phyloP scores from a whole-genome alignment of 1,140 invertebrate species.

The Drosophila yakuba region DNA sequence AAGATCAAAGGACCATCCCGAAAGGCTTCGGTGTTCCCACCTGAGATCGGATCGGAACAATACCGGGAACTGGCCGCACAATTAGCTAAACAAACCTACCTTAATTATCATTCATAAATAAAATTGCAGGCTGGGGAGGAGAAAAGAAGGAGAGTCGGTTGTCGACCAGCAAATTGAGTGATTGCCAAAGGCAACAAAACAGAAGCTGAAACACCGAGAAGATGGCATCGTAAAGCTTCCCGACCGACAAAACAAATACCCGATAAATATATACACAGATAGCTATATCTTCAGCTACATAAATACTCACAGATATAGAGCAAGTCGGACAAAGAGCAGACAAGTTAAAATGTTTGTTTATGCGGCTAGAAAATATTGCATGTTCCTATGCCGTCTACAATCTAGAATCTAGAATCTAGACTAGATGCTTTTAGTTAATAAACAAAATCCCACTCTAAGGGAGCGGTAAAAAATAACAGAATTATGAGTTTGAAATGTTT shows the following conservation, averaged over 20 bases:
- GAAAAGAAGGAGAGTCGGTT: slow-evolving; percentile 5
- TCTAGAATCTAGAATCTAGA: slow-evolving; percentile 18
- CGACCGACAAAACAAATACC: slow-evolving; percentile 26
- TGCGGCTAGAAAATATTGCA: slow-evolving; percentile 67
- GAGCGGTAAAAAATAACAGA: slow-evolving; percentile 13
- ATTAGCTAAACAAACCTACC: slow-evolving; percentile 57
- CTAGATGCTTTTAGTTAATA: slow-evolving; percentile 57
- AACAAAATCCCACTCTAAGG: slow-evolving; percentile 18
- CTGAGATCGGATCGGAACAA: slow-evolving; percentile 11
- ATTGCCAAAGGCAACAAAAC: slow-evolving; percentile 51
- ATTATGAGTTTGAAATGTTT: slow-evolving; percentile 40
- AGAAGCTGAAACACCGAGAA: slow-evolving; percentile 19
- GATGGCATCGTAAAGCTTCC: slow-evolving; percentile 32
- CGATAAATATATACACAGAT: slow-evolving; percentile 17
- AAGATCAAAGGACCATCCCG: slow-evolving; percentile 4
- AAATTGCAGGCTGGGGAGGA: slow-evolving; percentile 9
- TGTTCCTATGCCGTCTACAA: slow-evolving; percentile 36
- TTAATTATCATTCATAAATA: slow-evolving; percentile 31
- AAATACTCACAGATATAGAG: slow-evolving; percentile 24
- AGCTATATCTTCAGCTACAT: slow-evolving; percentile 4
- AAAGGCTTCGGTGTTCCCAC: neutral
- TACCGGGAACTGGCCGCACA: slow-evolving; percentile 15
- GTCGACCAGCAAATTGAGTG: slow-evolving; percentile 33
- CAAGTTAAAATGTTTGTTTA: slow-evolving; percentile 77
- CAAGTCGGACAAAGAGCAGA: slow-evolving; percentile 55